Percentiles rank a stretch among this genome's conserved stretches.
Evolutionary conservation across 2,888 invertebrate genomes (phyloP).

Genomic region (Orchestes rusci): DNA sequence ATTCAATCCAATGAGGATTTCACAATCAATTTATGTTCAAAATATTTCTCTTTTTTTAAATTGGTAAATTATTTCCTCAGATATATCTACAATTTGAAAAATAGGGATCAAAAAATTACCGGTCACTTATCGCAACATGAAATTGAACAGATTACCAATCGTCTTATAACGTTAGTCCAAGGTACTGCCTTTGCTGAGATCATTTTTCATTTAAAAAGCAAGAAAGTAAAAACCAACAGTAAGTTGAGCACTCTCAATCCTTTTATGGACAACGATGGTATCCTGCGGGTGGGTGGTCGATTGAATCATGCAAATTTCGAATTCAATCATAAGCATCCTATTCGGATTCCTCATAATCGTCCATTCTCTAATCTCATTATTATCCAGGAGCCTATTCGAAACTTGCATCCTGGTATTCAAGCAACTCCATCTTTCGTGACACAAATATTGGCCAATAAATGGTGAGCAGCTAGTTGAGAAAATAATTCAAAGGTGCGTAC

Average conservation of each 20-base stretch:
- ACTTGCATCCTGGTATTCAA: not conserved
- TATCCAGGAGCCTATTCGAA: not conserved
- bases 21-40: not conserved
- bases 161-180: not conserved
- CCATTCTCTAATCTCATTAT: not conserved
- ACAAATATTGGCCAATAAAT: conserved; percentile 19
- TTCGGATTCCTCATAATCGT: conserved; percentile 13
- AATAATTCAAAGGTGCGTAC: conserved; percentile 15
- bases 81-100: not conserved
- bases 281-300: conserved; percentile 14
- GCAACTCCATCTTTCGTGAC: conserved; percentile 2
- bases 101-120: not conserved
- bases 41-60: not conserved
- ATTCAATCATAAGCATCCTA: conserved; percentile 20
- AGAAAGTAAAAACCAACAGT: not conserved
- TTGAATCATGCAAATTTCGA: conserved; percentile 12
- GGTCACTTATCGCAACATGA: not conserved
- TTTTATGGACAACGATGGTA: conserved; percentile 10
- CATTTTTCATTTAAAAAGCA: not conserved
- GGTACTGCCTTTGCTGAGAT: not conserved
- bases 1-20: not conserved
- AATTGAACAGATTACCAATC: not conserved
- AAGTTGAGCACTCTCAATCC: conserved; percentile 6
- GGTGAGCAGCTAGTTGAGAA: conserved; percentile 17
- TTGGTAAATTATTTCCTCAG: not conserved